Conservation (phyloP, 2,888 invertebrate species). For the Crossocerus cetratus region DNA sequence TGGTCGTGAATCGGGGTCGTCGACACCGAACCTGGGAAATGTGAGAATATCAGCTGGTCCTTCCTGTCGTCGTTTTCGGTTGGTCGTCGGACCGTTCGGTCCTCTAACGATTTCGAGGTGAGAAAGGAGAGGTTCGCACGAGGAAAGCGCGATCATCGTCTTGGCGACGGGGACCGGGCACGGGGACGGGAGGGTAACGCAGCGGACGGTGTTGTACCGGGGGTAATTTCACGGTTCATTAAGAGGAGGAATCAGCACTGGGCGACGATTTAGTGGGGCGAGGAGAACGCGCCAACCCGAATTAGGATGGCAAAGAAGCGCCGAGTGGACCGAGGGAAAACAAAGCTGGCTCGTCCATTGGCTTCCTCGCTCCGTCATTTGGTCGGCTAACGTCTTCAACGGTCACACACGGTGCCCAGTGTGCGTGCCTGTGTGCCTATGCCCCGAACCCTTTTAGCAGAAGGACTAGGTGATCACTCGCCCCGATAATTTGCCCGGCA, state of each 20-base stretch:
- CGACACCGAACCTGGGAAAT: no score
- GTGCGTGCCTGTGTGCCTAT: neutral
- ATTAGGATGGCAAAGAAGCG: neutral
- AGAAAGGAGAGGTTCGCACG: constrained; percentile 18
- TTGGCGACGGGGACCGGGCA: neutral
- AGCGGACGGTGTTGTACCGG: neutral
- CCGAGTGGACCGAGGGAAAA: neutral
- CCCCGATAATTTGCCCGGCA: constrained; percentile 44
- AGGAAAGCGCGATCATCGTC: neutral
- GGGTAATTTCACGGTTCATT: constrained; percentile 5
- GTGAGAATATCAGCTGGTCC: no score
- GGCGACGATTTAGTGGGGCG: neutral
- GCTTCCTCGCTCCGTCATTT: neutral
- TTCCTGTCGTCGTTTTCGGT: no score
- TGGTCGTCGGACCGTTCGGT: no score
- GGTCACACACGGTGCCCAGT: neutral
- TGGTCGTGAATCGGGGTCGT: constrained; percentile 2
- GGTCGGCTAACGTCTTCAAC: neutral
- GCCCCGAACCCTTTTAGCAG: no score
- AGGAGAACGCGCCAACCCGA: neutral
- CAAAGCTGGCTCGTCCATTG: neutral
- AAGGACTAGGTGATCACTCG: constrained; percentile 25
- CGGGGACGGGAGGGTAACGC: neutral
- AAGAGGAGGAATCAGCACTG: neutral
- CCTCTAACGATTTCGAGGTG: neutral